Conservation (phyloP, 1,140 invertebrate genomes). For the Heliconius nattereri region DNA sequence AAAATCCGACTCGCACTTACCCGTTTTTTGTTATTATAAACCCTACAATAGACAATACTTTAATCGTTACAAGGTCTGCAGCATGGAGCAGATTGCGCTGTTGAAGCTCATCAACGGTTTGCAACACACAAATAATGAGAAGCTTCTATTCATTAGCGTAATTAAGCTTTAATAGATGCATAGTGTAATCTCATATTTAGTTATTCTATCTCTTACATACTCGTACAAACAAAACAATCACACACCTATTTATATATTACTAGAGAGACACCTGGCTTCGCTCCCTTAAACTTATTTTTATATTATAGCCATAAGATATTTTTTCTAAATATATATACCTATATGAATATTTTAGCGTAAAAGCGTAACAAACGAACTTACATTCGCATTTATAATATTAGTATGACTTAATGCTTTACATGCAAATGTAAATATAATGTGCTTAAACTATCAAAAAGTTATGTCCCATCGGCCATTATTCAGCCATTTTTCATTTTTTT, state of each 20-base stretch:
- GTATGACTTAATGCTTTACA: neutral
- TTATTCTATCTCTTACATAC: constrained; percentile 1
- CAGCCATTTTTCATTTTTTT: too few species aligned
- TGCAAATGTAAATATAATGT: too few species aligned
- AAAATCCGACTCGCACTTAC: too few species aligned
- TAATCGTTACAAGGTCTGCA: constrained; percentile 52
- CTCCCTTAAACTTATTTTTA: too few species aligned
- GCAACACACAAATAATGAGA: constrained; percentile 49
- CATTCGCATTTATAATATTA: neutral
- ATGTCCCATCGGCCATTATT: too few species aligned
- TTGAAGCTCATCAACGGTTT: constrained; percentile 43
- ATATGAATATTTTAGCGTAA: too few species aligned
- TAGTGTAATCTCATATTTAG: constrained; percentile 24
- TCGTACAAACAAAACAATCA: neutral
- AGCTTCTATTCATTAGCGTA: constrained; percentile 56
- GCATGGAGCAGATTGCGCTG: constrained; percentile 42
- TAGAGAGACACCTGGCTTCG: neutral
- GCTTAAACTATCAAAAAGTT: too few species aligned
- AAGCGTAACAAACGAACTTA: too few species aligned
- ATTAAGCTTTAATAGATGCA: constrained; percentile 54
- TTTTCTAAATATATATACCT: too few species aligned
- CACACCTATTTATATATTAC: neutral
- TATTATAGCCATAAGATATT: too few species aligned
- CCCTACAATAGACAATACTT: constrained; percentile 38
- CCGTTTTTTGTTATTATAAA: constrained; percentile 29